phyloP scores from a whole-genome alignment of 2,797 vertebrate species.

The Gila robusta region DNA sequence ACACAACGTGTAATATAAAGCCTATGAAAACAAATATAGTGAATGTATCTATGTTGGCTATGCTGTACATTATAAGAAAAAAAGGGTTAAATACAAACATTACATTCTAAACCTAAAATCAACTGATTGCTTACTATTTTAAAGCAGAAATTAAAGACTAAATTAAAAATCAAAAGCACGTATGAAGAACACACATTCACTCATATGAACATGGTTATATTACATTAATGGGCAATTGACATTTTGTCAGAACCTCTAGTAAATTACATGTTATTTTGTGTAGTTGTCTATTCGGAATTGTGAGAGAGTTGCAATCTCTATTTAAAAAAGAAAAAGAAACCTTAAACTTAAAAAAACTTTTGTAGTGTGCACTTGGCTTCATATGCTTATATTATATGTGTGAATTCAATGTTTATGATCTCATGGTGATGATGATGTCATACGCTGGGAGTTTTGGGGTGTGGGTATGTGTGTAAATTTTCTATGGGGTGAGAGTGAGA shows the following conservation, averaged over 20 bases:
- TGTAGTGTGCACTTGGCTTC: not conserved
- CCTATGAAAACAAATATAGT: no score
- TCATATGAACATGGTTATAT: no score
- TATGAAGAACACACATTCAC: no score
- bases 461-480: slow-evolving; percentile 34
- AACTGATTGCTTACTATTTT: no score
- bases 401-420: slow-evolving; percentile 14
- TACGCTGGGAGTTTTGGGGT: slow-evolving; percentile 13
- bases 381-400: not conserved
- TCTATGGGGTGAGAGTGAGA: slow-evolving; percentile 65
- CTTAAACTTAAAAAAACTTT: not conserved
- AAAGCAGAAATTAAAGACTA: no score
- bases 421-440: slow-evolving; percentile 19
- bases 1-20: no score
- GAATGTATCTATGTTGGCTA: no score
- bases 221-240: not conserved
- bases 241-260: not conserved
- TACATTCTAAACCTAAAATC: no score
- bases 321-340: not conserved
- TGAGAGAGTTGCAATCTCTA: not conserved
- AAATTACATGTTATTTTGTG: not conserved
- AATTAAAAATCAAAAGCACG: no score
- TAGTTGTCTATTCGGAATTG: not conserved
- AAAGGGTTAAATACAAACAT: no score
- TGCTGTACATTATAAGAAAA: no score